Conservation (phyloP, 2,113 vertebrate genomes). For the Orcinus orca region DNA sequence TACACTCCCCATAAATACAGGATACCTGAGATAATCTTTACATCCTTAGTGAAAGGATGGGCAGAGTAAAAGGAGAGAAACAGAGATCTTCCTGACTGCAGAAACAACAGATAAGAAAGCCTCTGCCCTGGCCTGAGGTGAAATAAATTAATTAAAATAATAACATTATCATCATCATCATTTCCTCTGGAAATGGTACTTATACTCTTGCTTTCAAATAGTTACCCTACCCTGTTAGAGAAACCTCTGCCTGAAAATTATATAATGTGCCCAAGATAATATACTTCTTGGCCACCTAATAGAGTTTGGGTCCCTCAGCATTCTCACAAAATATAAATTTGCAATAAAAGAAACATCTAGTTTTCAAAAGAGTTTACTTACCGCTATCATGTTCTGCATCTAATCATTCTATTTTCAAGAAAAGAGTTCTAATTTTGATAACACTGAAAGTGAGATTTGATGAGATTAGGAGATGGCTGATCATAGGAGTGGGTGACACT, state of each 20-base stretch:
- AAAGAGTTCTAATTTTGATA: neutral
- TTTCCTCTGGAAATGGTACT: neutral
- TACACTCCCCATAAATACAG: neutral
- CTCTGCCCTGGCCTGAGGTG: neutral
- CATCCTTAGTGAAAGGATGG: neutral
- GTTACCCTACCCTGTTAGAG: neutral
- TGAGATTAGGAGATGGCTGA: neutral
- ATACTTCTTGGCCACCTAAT: neutral
- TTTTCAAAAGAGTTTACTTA: neutral
- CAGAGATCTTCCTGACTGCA: neutral
- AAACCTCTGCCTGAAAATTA: neutral
- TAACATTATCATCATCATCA: neutral
- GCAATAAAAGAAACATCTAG: neutral
- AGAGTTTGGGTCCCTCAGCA: neutral
- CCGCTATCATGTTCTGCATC: neutral
- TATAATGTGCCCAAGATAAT: neutral
- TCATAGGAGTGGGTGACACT: neutral
- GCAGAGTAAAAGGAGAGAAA: neutral
- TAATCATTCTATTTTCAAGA: neutral
- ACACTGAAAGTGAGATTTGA: neutral
- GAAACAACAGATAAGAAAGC: neutral
- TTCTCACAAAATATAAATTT: neutral
- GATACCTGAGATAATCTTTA: neutral
- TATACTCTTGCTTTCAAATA: neutral
- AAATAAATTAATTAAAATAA: neutral